Conservation (phyloP, 1,140 invertebrate species). For the Lordiphosa mommai region DNA sequence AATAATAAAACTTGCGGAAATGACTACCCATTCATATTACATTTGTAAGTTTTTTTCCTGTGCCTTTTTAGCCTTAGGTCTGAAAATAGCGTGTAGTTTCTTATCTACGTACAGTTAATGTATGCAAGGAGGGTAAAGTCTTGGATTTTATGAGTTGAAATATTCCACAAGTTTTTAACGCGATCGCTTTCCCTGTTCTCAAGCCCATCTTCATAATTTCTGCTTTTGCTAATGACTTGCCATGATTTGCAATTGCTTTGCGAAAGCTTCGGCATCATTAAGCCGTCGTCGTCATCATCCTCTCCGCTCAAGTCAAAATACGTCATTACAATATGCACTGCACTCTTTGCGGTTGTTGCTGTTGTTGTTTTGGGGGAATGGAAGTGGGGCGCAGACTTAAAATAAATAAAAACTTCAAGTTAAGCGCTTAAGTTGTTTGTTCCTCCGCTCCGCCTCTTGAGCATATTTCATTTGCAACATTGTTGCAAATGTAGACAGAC, state of each 20-base stretch:
- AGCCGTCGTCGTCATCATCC: neutral
- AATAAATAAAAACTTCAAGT: slow-evolving; percentile 75
- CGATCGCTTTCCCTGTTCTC: neutral
- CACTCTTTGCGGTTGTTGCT: slow-evolving; percentile 7
- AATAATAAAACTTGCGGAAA: no score
- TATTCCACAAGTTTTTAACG: no score
- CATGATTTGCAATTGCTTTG: slow-evolving; percentile 10
- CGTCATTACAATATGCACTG: slow-evolving; percentile 12
- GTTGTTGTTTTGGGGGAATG: slow-evolving; percentile 8
- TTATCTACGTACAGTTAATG: no score
- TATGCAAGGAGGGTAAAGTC: no score
- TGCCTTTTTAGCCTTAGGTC: no score
- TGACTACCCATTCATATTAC: no score
- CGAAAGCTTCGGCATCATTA: slow-evolving; percentile 8
- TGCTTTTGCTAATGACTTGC: slow-evolving; percentile 12
- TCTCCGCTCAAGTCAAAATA: slow-evolving; percentile 12
- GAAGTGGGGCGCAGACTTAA: slow-evolving; percentile 42
- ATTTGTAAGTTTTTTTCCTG: no score
- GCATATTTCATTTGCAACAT: slow-evolving; percentile 68
- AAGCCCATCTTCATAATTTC: slow-evolving; percentile 5
- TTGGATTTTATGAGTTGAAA: no score
- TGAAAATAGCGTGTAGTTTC: no score
- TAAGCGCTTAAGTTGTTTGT: slow-evolving; percentile 74
- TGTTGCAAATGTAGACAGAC: slow-evolving; percentile 57
- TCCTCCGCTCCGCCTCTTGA: slow-evolving; percentile 57